Base-by-base conservation (phyloP, 2,888 invertebrate species). In the Sesia bembeciformis region DNA sequence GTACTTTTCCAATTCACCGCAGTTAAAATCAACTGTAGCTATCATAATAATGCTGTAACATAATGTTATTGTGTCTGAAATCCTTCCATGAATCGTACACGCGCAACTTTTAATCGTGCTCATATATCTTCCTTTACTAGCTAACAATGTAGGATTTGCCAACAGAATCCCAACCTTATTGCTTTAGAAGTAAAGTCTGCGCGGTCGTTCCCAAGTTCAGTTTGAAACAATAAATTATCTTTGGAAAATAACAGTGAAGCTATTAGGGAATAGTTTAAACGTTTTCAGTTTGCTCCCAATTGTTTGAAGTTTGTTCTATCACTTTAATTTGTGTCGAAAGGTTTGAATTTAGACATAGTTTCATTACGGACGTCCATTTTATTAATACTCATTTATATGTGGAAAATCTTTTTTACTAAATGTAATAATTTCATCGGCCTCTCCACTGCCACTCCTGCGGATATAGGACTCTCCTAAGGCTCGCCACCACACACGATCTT, bases 51-150 rank as follows among this genome's bases (percentile, higher is more conserved):
- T 23, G 23, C 23, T 23, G 1, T 23, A 8, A 46, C 7, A 46
- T 23, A 46, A 46, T 46, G 46, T 7, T 46, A 46, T 46, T 46
- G 46, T 46, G 46, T 46, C 46, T 46, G 46, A 1, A 61, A 64
- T 65, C 58, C 57, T 58, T 62, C 62, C 54, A 50, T 57, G 53
- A 60, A 64, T 58, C 62, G 63, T 57, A 60, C 57, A 58, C 61
- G 57, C 59, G 60, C 57, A 67, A 65, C 64, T 70, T 68, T 64
- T 63, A 67, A 72, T 65, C 60, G 62, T 54, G 59, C 57, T 60
- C 62, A 59, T 63, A 62, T 59, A 70, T 68, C 64, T 62, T 57
- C 56, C 55, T 60, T 62, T 61, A 55, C 55, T 7, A 46, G 46
- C 23, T 46, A 46, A 46, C 46, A 46, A 46, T 46, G 46, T 46